Conservation (phyloP, 1,140 invertebrate species). For the Schlechtendalia chinensis region DNA sequence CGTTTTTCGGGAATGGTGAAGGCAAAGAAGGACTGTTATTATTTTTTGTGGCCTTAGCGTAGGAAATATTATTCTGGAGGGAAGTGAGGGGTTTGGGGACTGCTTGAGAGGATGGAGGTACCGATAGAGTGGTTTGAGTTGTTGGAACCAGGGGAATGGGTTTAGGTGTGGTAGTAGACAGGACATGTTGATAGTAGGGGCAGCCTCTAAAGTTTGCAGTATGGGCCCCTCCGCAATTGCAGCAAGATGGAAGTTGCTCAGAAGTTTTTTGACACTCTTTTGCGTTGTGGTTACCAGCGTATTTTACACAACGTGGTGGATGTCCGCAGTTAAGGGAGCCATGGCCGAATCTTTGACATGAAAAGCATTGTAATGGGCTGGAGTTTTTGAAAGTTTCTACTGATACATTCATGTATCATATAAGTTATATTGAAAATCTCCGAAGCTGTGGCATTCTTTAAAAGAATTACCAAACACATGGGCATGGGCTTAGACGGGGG, state of each 20-base stretch:
- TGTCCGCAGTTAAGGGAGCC: not conserved
- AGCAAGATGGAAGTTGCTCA: not conserved
- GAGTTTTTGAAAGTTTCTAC: not conserved
- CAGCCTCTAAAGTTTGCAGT: not conserved
- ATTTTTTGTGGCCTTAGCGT: too few relatives aligned
- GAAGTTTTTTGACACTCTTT: not conserved
- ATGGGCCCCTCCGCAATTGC: not conserved
- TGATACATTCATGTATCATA: not conserved
- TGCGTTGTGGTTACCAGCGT: not conserved
- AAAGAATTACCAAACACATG: not conserved
- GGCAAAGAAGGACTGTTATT: too few relatives aligned
- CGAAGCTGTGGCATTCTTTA: not conserved
- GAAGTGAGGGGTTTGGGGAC: too few relatives aligned
- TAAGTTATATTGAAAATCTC: constrained; percentile 9
- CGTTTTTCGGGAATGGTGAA: not conserved
- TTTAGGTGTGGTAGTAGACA: not conserved
- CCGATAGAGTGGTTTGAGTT: too few relatives aligned
- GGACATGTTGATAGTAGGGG: not conserved
- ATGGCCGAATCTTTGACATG: constrained; percentile 21
- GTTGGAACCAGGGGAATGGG: too few relatives aligned
- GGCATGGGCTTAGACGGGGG: not conserved
- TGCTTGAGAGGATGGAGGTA: too few relatives aligned
- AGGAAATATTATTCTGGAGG: too few relatives aligned
- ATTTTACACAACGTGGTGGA: constrained; percentile 5
- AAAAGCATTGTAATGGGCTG: not conserved